Evolutionary conservation across 1,140 invertebrate genomes (phyloP).

Genomic region (Drosophila bocki): DNA sequence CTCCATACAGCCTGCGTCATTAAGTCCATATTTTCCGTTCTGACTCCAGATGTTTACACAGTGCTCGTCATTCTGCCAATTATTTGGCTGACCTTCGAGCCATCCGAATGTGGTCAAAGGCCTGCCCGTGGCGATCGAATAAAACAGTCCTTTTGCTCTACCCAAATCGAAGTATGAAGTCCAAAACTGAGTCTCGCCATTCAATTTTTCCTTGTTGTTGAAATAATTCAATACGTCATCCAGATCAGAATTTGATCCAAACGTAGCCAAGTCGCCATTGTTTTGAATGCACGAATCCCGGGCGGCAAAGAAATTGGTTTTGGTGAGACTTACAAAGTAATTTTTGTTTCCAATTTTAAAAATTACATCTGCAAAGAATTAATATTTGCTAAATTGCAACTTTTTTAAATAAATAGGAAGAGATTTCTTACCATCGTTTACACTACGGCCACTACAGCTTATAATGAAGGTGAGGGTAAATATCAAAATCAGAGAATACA

Average conservation of each 20-base stretch:
- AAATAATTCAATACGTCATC: neutral
- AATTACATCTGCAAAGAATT: neutral
- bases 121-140: neutral
- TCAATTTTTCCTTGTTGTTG: neutral
- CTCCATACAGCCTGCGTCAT: too few species aligned
- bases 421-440: neutral
- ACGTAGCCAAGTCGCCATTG: neutral
- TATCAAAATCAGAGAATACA: neutral
- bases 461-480: neutral
- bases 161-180: neutral
- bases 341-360: neutral
- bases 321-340: neutral
- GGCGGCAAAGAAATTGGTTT: neutral
- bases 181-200: neutral
- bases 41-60: neutral
- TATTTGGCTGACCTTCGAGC: neutral
- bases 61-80: conserved; percentile 1
- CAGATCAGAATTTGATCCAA: neutral
- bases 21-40: too few species aligned
- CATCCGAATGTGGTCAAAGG: neutral
- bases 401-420: neutral
- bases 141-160: neutral
- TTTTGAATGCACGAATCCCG: neutral
- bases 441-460: neutral
- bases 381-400: too few species aligned